These are phyloP conservation scores for Podargus strigoides DNA, from an alignment of 2,797 vertebrate genomes.

Conservation along the genomic window DNA sequence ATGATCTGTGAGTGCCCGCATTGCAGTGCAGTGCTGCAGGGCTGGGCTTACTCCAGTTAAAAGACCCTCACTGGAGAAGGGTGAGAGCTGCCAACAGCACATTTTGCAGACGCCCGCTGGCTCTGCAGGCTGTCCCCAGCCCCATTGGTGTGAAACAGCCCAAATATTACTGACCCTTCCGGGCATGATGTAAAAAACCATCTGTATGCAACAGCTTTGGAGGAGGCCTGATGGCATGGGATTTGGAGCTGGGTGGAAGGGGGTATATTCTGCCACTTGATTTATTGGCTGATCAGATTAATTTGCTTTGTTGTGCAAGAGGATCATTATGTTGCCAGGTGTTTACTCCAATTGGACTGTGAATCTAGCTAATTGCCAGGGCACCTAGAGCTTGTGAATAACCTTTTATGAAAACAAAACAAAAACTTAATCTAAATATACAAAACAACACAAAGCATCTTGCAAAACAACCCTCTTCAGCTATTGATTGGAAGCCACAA, in stretches of 20 bases:
- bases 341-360: constrained; percentile 13
- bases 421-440: background rate
- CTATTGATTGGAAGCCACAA: background rate
- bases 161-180: background rate
- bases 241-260: background rate
- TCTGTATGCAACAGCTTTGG: constrained; percentile 30
- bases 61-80: background rate
- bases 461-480: background rate
- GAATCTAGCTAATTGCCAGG: constrained; percentile 4
- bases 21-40: background rate
- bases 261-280: background rate
- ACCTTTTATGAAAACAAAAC: background rate
- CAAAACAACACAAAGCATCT: background rate
- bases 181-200: background rate
- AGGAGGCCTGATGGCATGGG: constrained; percentile 8
- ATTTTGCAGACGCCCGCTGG: background rate
- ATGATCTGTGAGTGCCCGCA: background rate
- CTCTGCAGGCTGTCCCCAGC: background rate
- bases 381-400: background rate
- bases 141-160: background rate
- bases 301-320: constrained; percentile 7
- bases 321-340: background rate
- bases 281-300: constrained; percentile 9
- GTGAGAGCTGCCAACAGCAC: background rate
- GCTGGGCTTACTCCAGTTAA: background rate